Percentiles rank a stretch among this genome's conserved stretches.
phyloP scores from a whole-genome alignment of 1,140 invertebrate genomes.

The Hyles vespertilio region DNA sequence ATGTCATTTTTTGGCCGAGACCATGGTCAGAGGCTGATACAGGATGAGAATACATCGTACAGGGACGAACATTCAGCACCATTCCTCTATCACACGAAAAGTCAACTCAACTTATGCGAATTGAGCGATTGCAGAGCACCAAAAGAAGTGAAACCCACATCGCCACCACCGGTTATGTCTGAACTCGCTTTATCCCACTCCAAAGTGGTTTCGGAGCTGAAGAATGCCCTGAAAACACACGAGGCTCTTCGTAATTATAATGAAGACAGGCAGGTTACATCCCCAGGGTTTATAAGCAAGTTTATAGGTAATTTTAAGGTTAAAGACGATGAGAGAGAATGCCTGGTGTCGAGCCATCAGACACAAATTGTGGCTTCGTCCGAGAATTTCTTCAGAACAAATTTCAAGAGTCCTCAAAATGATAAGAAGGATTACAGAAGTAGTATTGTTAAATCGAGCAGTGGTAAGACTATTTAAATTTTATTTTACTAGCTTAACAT shows the following conservation, averaged over 20 bases:
- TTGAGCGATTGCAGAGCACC: slow-evolving; percentile 49
- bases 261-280: slow-evolving; percentile 43
- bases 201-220: slow-evolving; percentile 69
- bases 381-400: slow-evolving; percentile 70
- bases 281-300: slow-evolving; percentile 65
- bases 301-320: slow-evolving; percentile 68
- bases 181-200: slow-evolving; percentile 68
- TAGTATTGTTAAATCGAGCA: slow-evolving; percentile 58
- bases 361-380: slow-evolving; percentile 68
- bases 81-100: slow-evolving; percentile 87
- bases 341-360: slow-evolving; percentile 47
- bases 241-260: slow-evolving; percentile 50
- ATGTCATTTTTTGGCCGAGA: slow-evolving; percentile 72
- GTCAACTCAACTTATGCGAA: slow-evolving; percentile 83
- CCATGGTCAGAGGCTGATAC: slow-evolving; percentile 69
- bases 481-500: not conserved
- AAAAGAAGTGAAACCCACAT: slow-evolving; percentile 40
- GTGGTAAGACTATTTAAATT: slow-evolving; percentile 42
- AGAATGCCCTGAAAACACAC: slow-evolving; percentile 68
- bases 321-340: slow-evolving; percentile 64
- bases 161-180: slow-evolving; percentile 50
- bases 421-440: slow-evolving; percentile 63
- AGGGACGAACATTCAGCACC: slow-evolving; percentile 87
- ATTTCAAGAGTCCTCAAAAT: slow-evolving; percentile 58
- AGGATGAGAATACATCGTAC: slow-evolving; percentile 77